phyloP scores from a whole-genome alignment of 2,888 invertebrate genomes.

The Myathropa florea region DNA sequence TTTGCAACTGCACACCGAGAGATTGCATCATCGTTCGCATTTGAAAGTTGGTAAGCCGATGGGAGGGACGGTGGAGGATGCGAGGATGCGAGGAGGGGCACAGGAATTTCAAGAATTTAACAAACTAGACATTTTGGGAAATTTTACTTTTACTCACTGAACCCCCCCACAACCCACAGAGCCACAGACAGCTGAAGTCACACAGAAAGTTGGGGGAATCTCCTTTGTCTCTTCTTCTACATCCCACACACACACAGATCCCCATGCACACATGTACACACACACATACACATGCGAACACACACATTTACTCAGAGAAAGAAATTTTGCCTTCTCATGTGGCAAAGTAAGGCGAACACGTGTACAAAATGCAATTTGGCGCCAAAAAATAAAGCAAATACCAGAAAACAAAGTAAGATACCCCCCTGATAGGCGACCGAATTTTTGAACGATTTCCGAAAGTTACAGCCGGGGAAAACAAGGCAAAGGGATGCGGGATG shows the following conservation, averaged over 20 bases:
- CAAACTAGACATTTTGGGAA: background rate
- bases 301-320: background rate
- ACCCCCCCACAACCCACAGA: background rate
- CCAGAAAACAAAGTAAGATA: too few relatives aligned
- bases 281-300: background rate
- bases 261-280: background rate
- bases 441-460: too few relatives aligned
- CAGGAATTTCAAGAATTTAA: background rate
- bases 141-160: background rate
- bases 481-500: too few relatives aligned
- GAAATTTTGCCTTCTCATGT: background rate
- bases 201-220: background rate
- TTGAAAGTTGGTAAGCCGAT: too few relatives aligned
- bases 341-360: background rate
- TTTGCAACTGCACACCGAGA: too few relatives aligned
- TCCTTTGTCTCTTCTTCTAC: background rate
- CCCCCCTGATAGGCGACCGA: too few relatives aligned
- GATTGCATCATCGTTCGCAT: too few relatives aligned
- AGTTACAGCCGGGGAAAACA: too few relatives aligned
- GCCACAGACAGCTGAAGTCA: background rate
- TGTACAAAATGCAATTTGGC: slow-evolving; percentile 40
- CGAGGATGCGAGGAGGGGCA: background rate
- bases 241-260: background rate
- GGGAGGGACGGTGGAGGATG: too few relatives aligned
- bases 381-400: slow-evolving; percentile 26